Conservation (phyloP, 2,888 invertebrate species). For the Dorcus hopei region DNA sequence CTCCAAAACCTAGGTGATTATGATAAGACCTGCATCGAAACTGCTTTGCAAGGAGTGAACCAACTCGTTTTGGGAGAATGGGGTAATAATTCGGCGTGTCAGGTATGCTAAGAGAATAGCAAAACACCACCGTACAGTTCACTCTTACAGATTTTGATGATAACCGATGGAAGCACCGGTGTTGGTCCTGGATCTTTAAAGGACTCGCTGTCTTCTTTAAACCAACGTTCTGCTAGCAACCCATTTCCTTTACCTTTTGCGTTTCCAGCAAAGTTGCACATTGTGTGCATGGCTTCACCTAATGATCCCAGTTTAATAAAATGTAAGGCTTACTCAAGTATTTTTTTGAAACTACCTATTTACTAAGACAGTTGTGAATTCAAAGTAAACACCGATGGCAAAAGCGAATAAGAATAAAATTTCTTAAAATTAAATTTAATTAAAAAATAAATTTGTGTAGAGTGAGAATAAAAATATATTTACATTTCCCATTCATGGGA, state of each 20-base stretch:
- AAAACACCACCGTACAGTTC: neutral
- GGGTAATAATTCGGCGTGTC: conserved; percentile 84
- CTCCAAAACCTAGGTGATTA: conserved; percentile 75
- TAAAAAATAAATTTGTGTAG: too few relatives aligned
- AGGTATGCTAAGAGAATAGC: conserved; percentile 52
- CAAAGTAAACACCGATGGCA: too few relatives aligned
- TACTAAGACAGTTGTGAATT: too few relatives aligned
- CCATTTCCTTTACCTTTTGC: conserved; percentile 73
- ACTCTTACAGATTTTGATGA: conserved; percentile 57
- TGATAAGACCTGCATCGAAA: conserved; percentile 83
- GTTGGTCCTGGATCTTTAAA: conserved; percentile 63
- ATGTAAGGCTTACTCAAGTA: conserved; percentile 32
- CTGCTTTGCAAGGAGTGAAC: conserved; percentile 75
- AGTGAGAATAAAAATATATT: too few relatives aligned
- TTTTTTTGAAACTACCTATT: too few relatives aligned
- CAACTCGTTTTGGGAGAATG: conserved; percentile 81
- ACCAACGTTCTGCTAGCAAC: conserved; percentile 48
- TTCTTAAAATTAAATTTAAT: too few relatives aligned
- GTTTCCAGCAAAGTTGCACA: conserved; percentile 76
- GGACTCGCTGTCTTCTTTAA: conserved; percentile 53
- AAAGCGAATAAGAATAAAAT: too few relatives aligned
- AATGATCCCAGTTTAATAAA: conserved; percentile 58
- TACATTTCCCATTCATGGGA: too few relatives aligned
- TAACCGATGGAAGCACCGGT: conserved; percentile 75
- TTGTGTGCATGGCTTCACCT: conserved; percentile 66